phyloP scores from a whole-genome alignment of 2,888 invertebrate genomes.

The Acrobasis suavella region DNA sequence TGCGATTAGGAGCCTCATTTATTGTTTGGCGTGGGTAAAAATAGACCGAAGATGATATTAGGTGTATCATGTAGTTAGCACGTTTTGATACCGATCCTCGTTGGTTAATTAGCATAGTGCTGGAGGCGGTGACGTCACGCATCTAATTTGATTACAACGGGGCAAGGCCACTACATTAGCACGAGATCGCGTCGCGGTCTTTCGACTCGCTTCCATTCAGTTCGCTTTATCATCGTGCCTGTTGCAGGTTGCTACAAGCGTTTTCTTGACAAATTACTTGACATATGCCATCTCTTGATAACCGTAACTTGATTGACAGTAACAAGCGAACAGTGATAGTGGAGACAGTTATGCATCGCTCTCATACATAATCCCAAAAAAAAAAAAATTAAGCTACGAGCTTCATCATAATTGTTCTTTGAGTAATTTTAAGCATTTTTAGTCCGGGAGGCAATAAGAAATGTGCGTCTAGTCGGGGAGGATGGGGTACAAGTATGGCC shows the following conservation, averaged over 20 bases:
- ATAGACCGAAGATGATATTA: conserved; percentile 1
- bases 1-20: not conserved
- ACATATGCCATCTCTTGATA: no score
- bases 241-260: no score
- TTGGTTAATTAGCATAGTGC: conserved; percentile 65
- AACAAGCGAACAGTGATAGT: no score
- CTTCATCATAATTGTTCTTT: no score
- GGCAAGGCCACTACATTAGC: conserved; percentile 66
- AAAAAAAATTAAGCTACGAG: no score
- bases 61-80: conserved; percentile 28
- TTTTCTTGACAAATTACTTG: not conserved
- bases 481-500: not conserved
- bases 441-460: no score
- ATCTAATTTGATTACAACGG: conserved; percentile 73
- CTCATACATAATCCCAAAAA: no score
- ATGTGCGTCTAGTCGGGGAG: no score
- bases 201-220: not conserved
- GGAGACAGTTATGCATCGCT: no score
- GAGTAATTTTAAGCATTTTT: no score
- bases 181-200: conserved; percentile 34
- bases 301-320: no score
- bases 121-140: conserved; percentile 63
- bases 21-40: conserved; percentile 3
- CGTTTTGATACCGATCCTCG: conserved; percentile 42
- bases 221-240: not conserved